Percentiles rank a stretch among this genome's conserved stretches.
phyloP scores from a whole-genome alignment of 2,888 invertebrate genomes.

The Corythucha ciliata region DNA sequence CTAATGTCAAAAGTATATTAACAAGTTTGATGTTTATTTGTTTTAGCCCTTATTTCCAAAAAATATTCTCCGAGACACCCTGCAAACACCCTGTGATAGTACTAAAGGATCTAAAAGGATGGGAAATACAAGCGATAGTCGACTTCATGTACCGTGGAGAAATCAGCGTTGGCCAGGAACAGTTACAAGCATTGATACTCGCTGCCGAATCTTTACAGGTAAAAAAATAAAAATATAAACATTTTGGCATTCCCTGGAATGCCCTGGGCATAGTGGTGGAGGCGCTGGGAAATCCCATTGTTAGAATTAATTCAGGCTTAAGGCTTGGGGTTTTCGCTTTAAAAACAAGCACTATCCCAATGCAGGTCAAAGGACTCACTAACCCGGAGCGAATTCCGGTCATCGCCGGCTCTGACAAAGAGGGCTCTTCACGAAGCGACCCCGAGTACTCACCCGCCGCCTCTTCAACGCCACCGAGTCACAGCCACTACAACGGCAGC shows the following conservation, averaged over 20 bases:
- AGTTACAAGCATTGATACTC: constrained; percentile 70
- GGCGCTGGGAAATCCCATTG: too few relatives aligned
- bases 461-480: constrained; percentile 38
- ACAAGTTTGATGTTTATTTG: too few relatives aligned
- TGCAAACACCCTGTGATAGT: constrained; percentile 91
- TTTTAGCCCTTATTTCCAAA: constrained; percentile 81
- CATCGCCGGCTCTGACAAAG: constrained; percentile 40
- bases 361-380: constrained; percentile 60
- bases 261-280: too few relatives aligned
- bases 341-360: too few relatives aligned
- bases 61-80: constrained; percentile 81
- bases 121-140: constrained; percentile 81
- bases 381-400: constrained; percentile 44
- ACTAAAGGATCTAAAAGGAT: constrained; percentile 77
- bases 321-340: too few relatives aligned
- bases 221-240: constrained; percentile 28
- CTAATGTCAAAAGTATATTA: too few relatives aligned
- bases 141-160: constrained; percentile 93
- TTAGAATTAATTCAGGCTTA: too few relatives aligned
- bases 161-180: constrained; percentile 78
- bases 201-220: constrained; percentile 77
- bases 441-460: constrained; percentile 28
- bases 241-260: too few relatives aligned
- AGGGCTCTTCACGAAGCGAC: constrained; percentile 32
- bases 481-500: constrained; percentile 18